Conservation (phyloP, 2,797 vertebrate species). For the Catostomus latipinnis region DNA sequence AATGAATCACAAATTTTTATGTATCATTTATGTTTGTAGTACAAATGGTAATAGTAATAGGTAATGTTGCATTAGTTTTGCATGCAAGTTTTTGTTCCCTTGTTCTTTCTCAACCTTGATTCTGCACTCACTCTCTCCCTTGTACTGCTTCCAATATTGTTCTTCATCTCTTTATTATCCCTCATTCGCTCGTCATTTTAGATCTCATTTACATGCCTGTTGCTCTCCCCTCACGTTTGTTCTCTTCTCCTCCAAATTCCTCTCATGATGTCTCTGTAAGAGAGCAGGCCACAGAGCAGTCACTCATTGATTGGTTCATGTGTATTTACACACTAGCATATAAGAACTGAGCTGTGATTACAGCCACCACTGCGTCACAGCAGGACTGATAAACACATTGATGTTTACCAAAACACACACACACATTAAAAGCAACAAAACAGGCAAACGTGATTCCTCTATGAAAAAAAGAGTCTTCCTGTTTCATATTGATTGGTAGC, state of each 20-base stretch:
- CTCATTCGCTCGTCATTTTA: neutral
- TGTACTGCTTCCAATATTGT: conserved; percentile 2
- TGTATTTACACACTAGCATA: conserved; percentile 18
- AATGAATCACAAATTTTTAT: too few species aligned
- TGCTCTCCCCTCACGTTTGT: neutral
- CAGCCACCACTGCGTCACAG: conserved; percentile 7
- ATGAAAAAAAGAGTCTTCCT: neutral
- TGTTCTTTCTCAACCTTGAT: neutral
- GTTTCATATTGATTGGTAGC: too few species aligned
- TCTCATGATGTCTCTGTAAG: conserved; percentile 19
- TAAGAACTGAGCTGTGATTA: conserved; percentile 18
- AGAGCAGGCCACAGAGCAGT: conserved; percentile 1
- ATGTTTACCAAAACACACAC: neutral
- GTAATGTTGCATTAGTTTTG: too few species aligned
- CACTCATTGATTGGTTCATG: conserved; percentile 29
- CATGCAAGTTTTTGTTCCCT: neutral
- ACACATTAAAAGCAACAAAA: neutral
- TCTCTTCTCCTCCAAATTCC: neutral
- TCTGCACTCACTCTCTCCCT: conserved; percentile 1
- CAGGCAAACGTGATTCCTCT: neutral
- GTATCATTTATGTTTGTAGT: neutral
- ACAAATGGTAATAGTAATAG: neutral
- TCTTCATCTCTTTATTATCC: neutral
- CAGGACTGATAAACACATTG: neutral
- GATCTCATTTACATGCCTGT: neutral